Percentiles rank a stretch among this genome's conserved stretches.
These are phyloP conservation scores for Sebastes flavidus DNA, from an alignment of 2,797 vertebrate species.

Conservation along the genomic window DNA sequence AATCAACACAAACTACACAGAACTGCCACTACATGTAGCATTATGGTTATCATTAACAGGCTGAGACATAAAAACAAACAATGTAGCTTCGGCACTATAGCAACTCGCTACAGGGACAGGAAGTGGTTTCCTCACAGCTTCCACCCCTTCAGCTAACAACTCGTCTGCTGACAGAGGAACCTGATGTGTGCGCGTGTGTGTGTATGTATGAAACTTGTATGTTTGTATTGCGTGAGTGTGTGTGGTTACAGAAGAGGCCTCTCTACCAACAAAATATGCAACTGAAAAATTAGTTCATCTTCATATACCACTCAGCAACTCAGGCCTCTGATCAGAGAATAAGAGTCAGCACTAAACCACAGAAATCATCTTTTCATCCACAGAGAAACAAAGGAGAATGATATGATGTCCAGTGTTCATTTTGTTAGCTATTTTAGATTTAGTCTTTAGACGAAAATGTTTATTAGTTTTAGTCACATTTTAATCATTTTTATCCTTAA, in stretches of 20 bases:
- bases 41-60: slow-evolving; percentile 4
- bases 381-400: neutral
- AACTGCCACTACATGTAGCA: neutral
- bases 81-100: neutral
- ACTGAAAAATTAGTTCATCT: neutral
- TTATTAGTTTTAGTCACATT: too few relatives aligned
- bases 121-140: slow-evolving; percentile 62
- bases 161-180: slow-evolving; percentile 18
- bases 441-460: too few relatives aligned
- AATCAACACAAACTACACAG: neutral
- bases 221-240: neutral
- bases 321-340: neutral
- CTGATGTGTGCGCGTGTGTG: neutral
- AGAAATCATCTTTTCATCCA: neutral
- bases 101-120: slow-evolving; percentile 50
- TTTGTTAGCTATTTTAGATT: too few relatives aligned
- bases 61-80: slow-evolving; percentile 28
- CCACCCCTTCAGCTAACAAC: slow-evolving; percentile 5
- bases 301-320: neutral
- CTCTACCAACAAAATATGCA: neutral
- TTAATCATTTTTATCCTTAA: too few relatives aligned
- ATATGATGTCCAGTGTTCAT: neutral
- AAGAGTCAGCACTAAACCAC: neutral
- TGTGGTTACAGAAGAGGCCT: neutral
- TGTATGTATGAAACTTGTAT: neutral